These are phyloP conservation scores for Mandrillus leucophaeus DNA, from an alignment of 2,113 vertebrate species.

Conservation along the genomic window DNA sequence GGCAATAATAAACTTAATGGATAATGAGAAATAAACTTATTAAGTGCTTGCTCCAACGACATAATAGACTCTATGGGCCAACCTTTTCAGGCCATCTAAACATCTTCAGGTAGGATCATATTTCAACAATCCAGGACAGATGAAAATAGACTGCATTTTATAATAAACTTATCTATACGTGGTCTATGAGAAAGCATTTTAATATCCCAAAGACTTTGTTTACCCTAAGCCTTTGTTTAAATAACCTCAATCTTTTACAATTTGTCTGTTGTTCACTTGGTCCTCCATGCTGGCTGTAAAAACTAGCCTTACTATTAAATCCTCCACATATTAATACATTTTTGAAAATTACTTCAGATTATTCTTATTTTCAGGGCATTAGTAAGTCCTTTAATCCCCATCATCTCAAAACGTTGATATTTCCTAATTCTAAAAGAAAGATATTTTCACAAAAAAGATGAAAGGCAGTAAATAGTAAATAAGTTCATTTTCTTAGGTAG, in stretches of 20 bases:
- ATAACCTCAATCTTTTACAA: neutral
- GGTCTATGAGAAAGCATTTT: neutral
- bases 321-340: neutral
- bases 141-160: neutral
- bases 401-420: constrained; percentile 36
- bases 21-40: neutral
- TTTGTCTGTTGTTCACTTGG: neutral
- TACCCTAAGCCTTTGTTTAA: neutral
- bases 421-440: neutral
- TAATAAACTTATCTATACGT: neutral
- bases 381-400: neutral
- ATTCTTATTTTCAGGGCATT: neutral
- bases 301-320: neutral
- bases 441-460: constrained; percentile 16
- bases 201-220: neutral
- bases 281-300: neutral
- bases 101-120: neutral
- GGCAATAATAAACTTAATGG: neutral
- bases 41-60: neutral
- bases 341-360: constrained; percentile 12
- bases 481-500: neutral
- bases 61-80: neutral
- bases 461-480: neutral
- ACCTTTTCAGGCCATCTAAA: neutral
- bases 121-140: neutral